Conservation (phyloP, 2,888 invertebrate genomes). For the Caenorhabditis afra region DNA sequence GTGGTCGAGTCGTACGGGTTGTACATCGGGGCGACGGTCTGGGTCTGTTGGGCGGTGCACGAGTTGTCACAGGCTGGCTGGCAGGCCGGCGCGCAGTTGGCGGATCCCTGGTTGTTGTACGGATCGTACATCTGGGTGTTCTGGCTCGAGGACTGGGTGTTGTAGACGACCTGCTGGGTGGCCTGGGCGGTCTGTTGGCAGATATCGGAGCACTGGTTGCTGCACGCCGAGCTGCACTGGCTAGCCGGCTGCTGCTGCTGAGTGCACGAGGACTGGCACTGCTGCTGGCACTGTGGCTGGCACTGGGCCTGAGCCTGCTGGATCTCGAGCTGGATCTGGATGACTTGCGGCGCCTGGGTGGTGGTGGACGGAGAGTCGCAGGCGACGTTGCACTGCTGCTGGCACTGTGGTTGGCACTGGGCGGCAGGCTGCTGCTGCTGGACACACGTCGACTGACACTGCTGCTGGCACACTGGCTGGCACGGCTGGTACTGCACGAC, state of each 20-base stretch:
- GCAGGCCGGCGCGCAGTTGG: conserved; percentile 49
- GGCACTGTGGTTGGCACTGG: conserved; percentile 65
- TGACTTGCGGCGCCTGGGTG: conserved; percentile 54
- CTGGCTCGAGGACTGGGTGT: conserved; percentile 1
- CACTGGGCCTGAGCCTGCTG: conserved; percentile 63
- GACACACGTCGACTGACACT: conserved; percentile 48
- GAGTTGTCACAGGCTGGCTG: conserved; percentile 59
- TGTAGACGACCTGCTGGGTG: conserved; percentile 36
- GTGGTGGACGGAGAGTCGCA: conserved; percentile 51
- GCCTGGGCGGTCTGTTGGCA: conserved; percentile 55
- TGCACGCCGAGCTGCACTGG: conserved; percentile 61
- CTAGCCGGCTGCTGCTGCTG: conserved; percentile 64
- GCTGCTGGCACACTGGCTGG: conserved; percentile 52
- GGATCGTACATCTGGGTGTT: conserved; percentile 51
- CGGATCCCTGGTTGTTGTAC: conserved; percentile 38
- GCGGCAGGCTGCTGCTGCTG: conserved; percentile 52
- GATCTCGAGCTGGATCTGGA: conserved; percentile 59
- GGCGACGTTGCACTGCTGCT: conserved; percentile 53
- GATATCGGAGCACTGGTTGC: conserved; percentile 55
- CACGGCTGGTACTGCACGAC: conserved; percentile 36
- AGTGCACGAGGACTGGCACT: conserved; percentile 63
- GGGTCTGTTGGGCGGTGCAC: conserved; percentile 46
- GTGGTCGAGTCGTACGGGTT: conserved; percentile 41
- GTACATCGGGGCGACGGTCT: conserved; percentile 45
- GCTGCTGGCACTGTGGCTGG: conserved; percentile 67